Base-by-base conservation (phyloP, 2,797 vertebrate species). In the Halcyon smyrnensis region DNA sequence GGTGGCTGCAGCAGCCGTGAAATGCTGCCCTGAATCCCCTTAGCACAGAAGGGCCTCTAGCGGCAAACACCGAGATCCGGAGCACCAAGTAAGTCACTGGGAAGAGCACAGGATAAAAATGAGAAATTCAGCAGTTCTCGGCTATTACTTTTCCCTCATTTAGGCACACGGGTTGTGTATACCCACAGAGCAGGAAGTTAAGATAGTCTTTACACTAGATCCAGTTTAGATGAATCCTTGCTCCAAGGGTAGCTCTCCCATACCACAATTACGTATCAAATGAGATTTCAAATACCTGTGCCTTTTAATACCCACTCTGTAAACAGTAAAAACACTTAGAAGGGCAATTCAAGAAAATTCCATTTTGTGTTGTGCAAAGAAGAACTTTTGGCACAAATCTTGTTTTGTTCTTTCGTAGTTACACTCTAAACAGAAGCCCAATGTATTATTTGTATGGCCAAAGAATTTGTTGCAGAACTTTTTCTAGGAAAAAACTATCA, bases 41-140 rank as follows among this genome's bases (percentile, higher is more conserved):
- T 17, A 13, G 63, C 25, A 2, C 30, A 5, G 57, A 69, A 36
- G 68, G 80, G 76, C 63, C 76, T 88, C 79, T 25, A 73, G 67
- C 3, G 60, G 54, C 67, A 11, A 48, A 8, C 5, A 1, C 8
- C 3, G 2, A 1, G 10, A 6, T 5, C 18, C 3, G 0, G 34
- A 11, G 34, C 10, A 1, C 15, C 1, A 0, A 10, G 6, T 7
- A 14, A 11, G 2, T 5, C 34, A 1, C 34, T 5, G 6, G 10
- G 37, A 25, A 32, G 15, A 41, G 11, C 54, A 16, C 12, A 16
- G 41, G 19, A 5, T 5, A 28, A 39, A 73, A 46, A 13, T 0
- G 12, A 45, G 39, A 14, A 37, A 28, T 62, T 63, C 46, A 6
- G 32, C 34, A 21, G 32, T 28, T 17, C 54, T 64, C 13, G 2